These are phyloP conservation scores for Papilio dardanus DNA, from an alignment of 1,140 invertebrate genomes.

Conservation along the genomic window DNA sequence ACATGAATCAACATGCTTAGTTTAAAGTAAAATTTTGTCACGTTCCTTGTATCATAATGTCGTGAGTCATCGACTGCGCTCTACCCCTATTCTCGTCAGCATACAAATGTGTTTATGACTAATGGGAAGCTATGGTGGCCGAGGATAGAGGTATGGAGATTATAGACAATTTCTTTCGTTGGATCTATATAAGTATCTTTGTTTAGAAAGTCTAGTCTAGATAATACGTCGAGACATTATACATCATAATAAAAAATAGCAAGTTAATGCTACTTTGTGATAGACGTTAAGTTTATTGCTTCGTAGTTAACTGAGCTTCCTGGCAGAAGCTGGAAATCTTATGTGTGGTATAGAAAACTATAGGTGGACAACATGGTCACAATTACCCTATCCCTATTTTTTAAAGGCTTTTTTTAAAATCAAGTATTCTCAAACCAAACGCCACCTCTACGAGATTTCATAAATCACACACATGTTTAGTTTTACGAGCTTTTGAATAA, in stretches of 20 bases:
- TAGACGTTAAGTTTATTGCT: too few species aligned
- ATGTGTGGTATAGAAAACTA: not conserved
- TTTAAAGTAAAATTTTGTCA: constrained; percentile 51
- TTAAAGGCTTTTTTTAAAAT: not conserved
- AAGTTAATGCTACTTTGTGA: too few species aligned
- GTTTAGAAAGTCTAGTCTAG: too few species aligned
- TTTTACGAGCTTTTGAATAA: not conserved
- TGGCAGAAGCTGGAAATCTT: not conserved
- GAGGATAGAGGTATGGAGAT: not conserved
- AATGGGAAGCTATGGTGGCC: constrained; percentile 32
- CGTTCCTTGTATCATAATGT: constrained; percentile 45
- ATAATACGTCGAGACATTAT: too few species aligned
- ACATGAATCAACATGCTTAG: not conserved
- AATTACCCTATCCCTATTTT: not conserved
- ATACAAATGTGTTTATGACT: constrained; percentile 52
- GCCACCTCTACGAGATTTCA: not conserved
- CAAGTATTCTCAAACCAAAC: not conserved
- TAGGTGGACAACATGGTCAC: not conserved
- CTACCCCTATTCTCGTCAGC: constrained; percentile 42
- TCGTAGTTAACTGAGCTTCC: too few species aligned
- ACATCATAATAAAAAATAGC: too few species aligned
- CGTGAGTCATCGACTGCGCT: constrained; percentile 50
- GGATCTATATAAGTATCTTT: too few species aligned
- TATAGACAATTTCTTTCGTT: not conserved
- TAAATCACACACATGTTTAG: not conserved